Percentiles rank a stretch among this genome's conserved stretches.
Conservation (phyloP, 2,888 invertebrate species). For the Drosophila incognita region DNA sequence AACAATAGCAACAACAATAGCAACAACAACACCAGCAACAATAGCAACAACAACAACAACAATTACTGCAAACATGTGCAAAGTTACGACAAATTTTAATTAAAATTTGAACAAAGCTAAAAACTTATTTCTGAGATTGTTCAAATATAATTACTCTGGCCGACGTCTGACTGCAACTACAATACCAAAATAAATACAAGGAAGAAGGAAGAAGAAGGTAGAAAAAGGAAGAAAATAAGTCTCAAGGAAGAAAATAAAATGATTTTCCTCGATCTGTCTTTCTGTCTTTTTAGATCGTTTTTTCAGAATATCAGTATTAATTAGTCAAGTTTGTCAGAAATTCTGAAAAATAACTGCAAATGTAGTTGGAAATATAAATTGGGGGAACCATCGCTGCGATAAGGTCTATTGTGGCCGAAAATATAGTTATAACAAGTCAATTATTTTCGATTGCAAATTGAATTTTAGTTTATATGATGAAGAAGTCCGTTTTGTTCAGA, state of each 20-base stretch:
- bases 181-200: neutral
- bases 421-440: neutral
- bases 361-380: neutral
- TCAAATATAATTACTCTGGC: neutral
- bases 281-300: too few species aligned
- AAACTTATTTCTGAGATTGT: neutral
- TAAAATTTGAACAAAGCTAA: slow-evolving; percentile 19
- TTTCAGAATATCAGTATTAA: too few species aligned
- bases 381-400: too few species aligned
- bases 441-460: too few species aligned
- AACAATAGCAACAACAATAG: slow-evolving; percentile 4
- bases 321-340: too few species aligned
- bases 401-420: too few species aligned
- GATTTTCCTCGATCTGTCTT: neutral
- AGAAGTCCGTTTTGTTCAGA: neutral
- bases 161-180: neutral
- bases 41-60: neutral
- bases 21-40: slow-evolving; percentile 21
- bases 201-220: too few species aligned
- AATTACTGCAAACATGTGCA: slow-evolving; percentile 36
- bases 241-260: neutral
- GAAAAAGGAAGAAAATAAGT: neutral
- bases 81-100: slow-evolving; percentile 64
- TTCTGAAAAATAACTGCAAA: neutral
- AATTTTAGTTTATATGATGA: neutral